Evolutionary conservation across 2,797 vertebrate species (phyloP).

Genomic region (Rhadinocentrus ornatus): DNA sequence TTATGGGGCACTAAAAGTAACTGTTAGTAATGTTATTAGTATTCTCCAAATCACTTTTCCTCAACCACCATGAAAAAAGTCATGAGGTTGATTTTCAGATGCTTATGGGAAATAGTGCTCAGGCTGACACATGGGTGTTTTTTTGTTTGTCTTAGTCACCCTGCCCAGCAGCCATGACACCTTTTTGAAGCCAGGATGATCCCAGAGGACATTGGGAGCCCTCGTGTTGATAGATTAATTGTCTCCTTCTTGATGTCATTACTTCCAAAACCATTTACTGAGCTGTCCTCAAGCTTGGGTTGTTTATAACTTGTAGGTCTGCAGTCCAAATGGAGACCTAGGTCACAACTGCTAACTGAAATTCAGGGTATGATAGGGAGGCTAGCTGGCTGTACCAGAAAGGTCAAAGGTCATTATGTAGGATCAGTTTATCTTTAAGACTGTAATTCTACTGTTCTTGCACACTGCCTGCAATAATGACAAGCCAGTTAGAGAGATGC

Average conservation of each 20-base stretch:
- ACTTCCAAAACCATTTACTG: conserved; percentile 47
- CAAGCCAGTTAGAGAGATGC: too few relatives aligned
- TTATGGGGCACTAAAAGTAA: not conserved
- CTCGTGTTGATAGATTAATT: conserved; percentile 67
- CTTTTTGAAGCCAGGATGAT: conserved; percentile 67
- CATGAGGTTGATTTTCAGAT: not conserved
- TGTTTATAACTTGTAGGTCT: conserved; percentile 54
- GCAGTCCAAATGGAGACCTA: conserved; percentile 27
- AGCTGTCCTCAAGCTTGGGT: conserved; percentile 2
- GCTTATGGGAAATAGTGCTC: not conserved
- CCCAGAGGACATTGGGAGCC: conserved; percentile 51
- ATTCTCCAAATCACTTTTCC: not conserved
- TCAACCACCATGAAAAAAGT: not conserved
- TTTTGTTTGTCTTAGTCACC: conserved; percentile 55
- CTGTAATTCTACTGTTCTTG: conserved; percentile 38
- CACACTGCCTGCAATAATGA: too few relatives aligned
- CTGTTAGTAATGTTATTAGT: not conserved
- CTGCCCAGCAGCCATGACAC: conserved; percentile 64
- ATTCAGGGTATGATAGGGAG: conserved; percentile 48
- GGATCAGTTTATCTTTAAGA: conserved; percentile 53
- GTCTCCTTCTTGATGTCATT: conserved; percentile 47
- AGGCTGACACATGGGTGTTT: not conserved
- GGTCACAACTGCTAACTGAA: conserved; percentile 51
- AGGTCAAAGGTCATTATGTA: conserved; percentile 25
- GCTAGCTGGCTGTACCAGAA: conserved; percentile 13